A percentile compares a stretch with the other conserved stretches of the same genome.
Conservation (phyloP, 2,113 vertebrate species). For the Microcebus tavaratra region DNA sequence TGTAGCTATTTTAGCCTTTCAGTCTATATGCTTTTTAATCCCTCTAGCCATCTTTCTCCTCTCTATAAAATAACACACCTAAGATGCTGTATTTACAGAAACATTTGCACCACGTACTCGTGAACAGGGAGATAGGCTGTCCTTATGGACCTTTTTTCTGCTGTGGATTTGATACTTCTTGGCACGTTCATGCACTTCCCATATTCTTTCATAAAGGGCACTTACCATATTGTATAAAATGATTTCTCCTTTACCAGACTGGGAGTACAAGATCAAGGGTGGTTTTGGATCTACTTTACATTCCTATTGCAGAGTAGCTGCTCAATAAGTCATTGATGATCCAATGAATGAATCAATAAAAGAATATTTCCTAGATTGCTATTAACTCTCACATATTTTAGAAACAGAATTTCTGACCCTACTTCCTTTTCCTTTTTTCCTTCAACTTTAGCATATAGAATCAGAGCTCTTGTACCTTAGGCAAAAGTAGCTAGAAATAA, state of each 20-base stretch:
- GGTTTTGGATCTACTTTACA: not conserved
- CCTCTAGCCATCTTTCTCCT: not conserved
- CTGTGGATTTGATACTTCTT: not conserved
- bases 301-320: not conserved
- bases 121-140: not conserved
- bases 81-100: not conserved
- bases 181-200: not conserved
- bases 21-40: not conserved
- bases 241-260: not conserved
- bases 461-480: not conserved
- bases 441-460: not conserved
- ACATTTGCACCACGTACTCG: fast-evolving
- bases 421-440: not conserved
- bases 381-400: not conserved
- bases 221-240: not conserved
- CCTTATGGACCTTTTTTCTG: not conserved
- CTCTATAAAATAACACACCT: not conserved
- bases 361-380: not conserved
- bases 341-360: slow-evolving; percentile 4
- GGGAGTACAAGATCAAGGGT: not conserved
- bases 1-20: not conserved
- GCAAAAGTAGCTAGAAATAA: not conserved
- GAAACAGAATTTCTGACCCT: slow-evolving; percentile 1
- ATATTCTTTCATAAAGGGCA: not conserved
- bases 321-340: not conserved